These are phyloP conservation scores for Zoanthus sansibaricus DNA, from an alignment of 92 coral and sea anemone species.

Conservation along the genomic window DNA sequence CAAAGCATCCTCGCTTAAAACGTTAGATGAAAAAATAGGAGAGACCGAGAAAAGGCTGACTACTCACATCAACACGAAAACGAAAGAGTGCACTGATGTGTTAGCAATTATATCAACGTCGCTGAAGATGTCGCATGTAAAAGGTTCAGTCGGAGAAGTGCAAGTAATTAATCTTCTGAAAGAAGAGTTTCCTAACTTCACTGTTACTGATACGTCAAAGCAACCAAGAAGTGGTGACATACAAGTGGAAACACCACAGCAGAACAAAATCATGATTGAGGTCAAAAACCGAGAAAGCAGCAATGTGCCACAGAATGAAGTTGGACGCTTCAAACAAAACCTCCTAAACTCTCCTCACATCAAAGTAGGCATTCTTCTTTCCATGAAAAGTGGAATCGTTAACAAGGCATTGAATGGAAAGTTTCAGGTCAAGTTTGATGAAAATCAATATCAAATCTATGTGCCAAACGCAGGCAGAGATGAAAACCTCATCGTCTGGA, in stretches of 20 bases:
- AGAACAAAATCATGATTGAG: conserved; percentile 58
- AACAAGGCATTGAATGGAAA: conserved; percentile 34
- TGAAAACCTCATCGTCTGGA: conserved; percentile 65
- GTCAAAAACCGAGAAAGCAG: conserved; percentile 47
- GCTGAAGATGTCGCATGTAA: neutral
- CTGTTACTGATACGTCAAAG: conserved; percentile 23
- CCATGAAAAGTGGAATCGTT: conserved; percentile 61
- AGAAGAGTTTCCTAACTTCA: conserved; percentile 12
- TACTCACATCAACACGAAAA: no score
- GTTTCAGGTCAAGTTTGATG: conserved; percentile 51
- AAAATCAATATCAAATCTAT: conserved; percentile 56
- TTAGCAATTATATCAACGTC: no score
- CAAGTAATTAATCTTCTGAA: conserved; percentile 39
- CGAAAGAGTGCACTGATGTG: no score
- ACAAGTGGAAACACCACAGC: conserved; percentile 37
- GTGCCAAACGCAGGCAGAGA: conserved; percentile 67
- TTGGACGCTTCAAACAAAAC: conserved; percentile 51
- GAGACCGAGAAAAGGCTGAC: no score
- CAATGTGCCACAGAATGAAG: neutral
- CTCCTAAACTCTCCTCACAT: conserved; percentile 25
- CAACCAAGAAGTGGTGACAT: conserved; percentile 58
- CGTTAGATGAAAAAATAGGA: no score
- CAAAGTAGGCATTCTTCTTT: conserved; percentile 69
- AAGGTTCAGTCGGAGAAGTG: conserved; percentile 61
- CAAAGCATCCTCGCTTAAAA: no score